A percentile compares a stretch with the other conserved stretches of the same genome.
phyloP scores from a whole-genome alignment of 2,113 vertebrate genomes.

The Mixornis gularis region DNA sequence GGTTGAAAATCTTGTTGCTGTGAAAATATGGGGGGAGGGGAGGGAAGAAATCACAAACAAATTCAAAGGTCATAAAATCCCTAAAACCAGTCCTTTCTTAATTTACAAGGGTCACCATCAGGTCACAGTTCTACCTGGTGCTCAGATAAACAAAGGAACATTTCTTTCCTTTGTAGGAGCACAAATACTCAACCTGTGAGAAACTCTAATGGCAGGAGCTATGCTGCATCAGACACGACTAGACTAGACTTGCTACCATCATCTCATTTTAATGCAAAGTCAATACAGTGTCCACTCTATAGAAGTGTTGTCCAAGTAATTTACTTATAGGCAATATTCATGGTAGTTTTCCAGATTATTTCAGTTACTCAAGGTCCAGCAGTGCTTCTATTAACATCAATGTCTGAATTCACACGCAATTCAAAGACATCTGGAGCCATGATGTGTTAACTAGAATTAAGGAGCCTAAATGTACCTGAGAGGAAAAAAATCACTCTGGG shows the following conservation, averaged over 20 bases:
- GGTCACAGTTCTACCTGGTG: background rate
- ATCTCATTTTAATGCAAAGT: background rate
- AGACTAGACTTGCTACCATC: background rate
- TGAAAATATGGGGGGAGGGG: background rate
- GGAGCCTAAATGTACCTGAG: background rate
- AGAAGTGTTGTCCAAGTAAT: background rate
- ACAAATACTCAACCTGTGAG: background rate
- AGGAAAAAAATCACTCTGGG: background rate
- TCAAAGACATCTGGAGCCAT: background rate
- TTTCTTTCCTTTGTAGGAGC: background rate
- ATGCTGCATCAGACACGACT: background rate
- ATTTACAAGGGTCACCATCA: background rate
- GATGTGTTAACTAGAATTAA: background rate
- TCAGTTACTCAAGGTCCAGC: background rate
- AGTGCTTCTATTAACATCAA: background rate
- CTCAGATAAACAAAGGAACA: background rate
- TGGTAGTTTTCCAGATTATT: background rate
- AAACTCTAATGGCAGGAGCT: background rate
- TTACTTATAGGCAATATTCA: background rate
- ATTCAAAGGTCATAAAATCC: background rate
- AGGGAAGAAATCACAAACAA: background rate
- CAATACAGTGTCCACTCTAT: background rate
- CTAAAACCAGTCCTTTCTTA: background rate
- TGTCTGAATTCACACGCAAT: background rate
- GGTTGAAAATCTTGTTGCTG: background rate